Evolutionary conservation across 2,113 vertebrate species (phyloP), one percentile per base, ranked within the genome.

Genomic region (Gyps fulvus): DNA sequence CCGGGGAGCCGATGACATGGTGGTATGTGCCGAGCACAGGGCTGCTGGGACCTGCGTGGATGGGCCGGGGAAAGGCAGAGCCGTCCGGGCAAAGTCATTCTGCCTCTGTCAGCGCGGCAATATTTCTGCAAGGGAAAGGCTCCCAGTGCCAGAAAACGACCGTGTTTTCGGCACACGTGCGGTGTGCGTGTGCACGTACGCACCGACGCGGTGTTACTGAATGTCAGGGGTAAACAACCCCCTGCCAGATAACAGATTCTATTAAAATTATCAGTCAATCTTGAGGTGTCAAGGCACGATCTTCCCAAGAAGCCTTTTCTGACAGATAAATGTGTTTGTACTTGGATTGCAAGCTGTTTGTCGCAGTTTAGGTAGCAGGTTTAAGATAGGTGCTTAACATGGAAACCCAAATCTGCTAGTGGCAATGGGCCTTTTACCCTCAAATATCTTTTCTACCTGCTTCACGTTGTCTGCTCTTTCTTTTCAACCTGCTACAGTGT

Each of bases 161-260:
- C 0, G 0, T 27, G 54, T 50, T 61, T 47, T 59, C 2, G 0
- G 49, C 59, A n/a, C 27, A 1, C 2, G 4, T 7, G 5, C 0
- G 4, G 25, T 4, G 36, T 6, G 49, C 0, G 4, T 19, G 55
- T n/a, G 25, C 40, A 14, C 13, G 29, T 58, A 49, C 3, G 2
- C 25, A 26, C 7, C 3, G 13, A 10, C 0, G 7, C 0, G 7
- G 42, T 7, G 34, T 15, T 55, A 47, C 52, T 2, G 12, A 85
- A 11, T 38, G 67, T 42, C 25, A 16, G 70, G 62, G 72, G 66
- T 43, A 88, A 90, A 90, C 62, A 92, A 3, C 7, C 7, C 55
- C 11, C 70, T 61, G 80, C 7, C 58, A 86, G 94, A 81, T 83
- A 94, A 71, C 74, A 88, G 71, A 6, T 40, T 62, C 38, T 9